Evolutionary conservation across 2,797 vertebrate genomes (phyloP).

Genomic region (Smutsia gigantea): DNA sequence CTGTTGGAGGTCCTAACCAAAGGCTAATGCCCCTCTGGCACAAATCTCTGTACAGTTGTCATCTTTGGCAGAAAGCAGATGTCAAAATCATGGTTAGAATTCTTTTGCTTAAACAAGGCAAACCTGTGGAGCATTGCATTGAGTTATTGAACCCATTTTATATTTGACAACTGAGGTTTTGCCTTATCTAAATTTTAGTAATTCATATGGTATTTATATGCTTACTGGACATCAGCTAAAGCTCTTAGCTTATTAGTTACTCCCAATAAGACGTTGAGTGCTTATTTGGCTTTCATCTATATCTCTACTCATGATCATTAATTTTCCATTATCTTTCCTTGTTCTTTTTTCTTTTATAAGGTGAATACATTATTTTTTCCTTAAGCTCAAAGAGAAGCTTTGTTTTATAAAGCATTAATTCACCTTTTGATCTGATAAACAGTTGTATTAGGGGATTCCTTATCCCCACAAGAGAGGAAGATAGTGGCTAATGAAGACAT

Average conservation of each 20-base stretch:
- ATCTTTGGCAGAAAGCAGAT: slow-evolving; percentile 30
- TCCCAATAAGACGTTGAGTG: not conserved
- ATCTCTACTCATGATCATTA: not conserved
- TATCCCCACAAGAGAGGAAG: slow-evolving; percentile 14
- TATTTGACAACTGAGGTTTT: not conserved
- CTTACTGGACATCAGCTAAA: not conserved
- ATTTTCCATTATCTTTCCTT: slow-evolving; percentile 7
- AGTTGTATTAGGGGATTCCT: not conserved
- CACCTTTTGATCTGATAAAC: slow-evolving; percentile 10
- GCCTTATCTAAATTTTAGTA: not conserved
- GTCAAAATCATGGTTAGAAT: slow-evolving; percentile 12
- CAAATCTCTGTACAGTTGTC: slow-evolving; percentile 8
- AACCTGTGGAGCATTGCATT: not conserved
- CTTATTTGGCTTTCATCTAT: not conserved
- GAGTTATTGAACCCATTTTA: not conserved
- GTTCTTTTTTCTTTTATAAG: not conserved
- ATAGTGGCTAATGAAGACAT: not conserved
- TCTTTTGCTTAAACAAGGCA: slow-evolving; percentile 46
- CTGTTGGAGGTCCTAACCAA: not conserved
- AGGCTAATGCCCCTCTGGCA: not conserved
- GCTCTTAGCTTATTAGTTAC: not conserved
- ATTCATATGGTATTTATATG: not conserved
- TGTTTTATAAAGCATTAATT: slow-evolving; percentile 26
- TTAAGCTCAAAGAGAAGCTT: not conserved
- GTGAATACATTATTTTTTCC: not conserved